These are phyloP conservation scores for Agrotis segetum DNA, from an alignment of 2,888 invertebrate species.

Conservation along the genomic window DNA sequence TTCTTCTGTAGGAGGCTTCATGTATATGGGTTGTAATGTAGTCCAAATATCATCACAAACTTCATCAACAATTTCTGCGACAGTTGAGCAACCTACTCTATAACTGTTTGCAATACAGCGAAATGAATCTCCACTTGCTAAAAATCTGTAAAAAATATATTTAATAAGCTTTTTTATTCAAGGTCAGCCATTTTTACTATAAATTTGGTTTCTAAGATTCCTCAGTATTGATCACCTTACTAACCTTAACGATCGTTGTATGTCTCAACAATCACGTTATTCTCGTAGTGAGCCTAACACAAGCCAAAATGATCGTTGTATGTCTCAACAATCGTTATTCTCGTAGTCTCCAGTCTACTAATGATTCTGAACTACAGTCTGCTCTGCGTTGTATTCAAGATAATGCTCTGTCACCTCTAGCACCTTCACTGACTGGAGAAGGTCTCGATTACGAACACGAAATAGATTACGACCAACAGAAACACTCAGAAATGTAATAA, in stretches of 20 bases:
- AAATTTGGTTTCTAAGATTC: constrained; percentile 5
- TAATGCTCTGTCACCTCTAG: constrained; percentile 15
- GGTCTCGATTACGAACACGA: constrained; percentile 20
- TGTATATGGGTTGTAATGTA: constrained; percentile 54
- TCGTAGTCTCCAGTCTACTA: constrained; percentile 12
- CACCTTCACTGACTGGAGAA: constrained; percentile 19
- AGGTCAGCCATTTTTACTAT: not conserved
- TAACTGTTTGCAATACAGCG: constrained; percentile 19
- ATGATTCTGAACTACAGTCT: constrained; percentile 18
- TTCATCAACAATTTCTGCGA: constrained; percentile 20
- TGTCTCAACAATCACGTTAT: constrained; percentile 22
- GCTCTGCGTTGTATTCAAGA: constrained; percentile 19
- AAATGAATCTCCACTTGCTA: constrained; percentile 15
- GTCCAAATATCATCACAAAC: constrained; percentile 15
- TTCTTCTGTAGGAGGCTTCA: constrained; percentile 56
- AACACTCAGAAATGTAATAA: constrained; percentile 16
- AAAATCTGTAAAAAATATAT: constrained; percentile 8
- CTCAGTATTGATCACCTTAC: constrained; percentile 13
- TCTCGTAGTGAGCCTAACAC: constrained; percentile 19
- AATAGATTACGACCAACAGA: constrained; percentile 16
- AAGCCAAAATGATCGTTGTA: constrained; percentile 23
- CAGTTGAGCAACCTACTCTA: constrained; percentile 16
- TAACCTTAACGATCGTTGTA: constrained; percentile 17
- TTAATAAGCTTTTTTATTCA: constrained; percentile 1
- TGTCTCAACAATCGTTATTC: constrained; percentile 21